Conservation (phyloP, 2,797 vertebrate species). For the Caiman crocodilus region DNA sequence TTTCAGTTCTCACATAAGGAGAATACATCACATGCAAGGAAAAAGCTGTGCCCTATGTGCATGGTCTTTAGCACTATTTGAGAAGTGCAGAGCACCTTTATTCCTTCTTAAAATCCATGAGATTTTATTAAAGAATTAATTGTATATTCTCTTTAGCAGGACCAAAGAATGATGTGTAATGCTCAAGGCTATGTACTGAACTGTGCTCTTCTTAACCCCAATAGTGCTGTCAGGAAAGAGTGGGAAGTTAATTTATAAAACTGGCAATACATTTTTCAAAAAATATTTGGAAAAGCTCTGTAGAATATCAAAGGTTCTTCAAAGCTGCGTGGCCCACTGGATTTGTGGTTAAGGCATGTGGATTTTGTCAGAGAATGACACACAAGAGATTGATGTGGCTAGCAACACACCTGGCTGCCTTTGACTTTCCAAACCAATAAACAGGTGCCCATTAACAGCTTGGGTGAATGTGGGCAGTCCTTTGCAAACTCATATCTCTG, state of each 20-base stretch:
- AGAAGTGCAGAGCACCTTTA: background rate
- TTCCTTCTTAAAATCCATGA: background rate
- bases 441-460: no score
- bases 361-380: background rate
- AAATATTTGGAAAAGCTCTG: background rate
- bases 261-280: conserved; percentile 4
- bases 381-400: background rate
- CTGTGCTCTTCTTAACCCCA: background rate
- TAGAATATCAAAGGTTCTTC: no score
- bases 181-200: conserved; percentile 41
- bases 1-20: background rate
- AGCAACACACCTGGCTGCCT: background rate
- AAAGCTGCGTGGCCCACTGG: no score
- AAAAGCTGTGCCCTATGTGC: rapidly evolving
- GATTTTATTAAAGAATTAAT: background rate
- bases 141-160: background rate
- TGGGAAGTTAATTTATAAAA: conserved; percentile 45
- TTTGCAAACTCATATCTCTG: no score
- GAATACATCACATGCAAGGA: background rate
- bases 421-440: no score
- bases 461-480: no score
- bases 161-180: rapidly evolving
- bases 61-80: rapidly evolving
- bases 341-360: no score
- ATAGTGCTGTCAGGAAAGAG: conserved; percentile 9